Evolutionary conservation across 2,113 vertebrate genomes (phyloP), one percentile per base, ranked within the genome.

Genomic region (Turnix velox): DNA sequence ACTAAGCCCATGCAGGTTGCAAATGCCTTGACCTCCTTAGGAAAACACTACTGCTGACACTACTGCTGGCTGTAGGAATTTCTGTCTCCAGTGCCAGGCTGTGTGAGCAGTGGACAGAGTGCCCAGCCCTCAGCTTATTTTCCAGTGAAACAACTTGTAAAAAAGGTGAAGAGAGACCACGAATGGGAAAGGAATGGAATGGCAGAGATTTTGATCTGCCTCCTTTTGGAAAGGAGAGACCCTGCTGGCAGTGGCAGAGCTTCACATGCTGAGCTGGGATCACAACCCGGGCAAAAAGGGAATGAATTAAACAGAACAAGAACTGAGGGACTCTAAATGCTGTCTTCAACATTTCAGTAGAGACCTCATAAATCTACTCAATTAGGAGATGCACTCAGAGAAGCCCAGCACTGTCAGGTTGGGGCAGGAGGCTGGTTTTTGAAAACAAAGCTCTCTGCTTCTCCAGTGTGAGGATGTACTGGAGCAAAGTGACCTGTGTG

Each of bases 221-320:
- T 97, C 66, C 27, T 40, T 91, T 92, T 96, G 90, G 96, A 86
- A 95, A 95, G 78, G 78, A 96, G 94, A 91, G 86, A 73, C 72
- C 85, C 48, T 92, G 71, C 63, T 97, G 97, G 97, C 97, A 96
- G 49, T 69, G 81, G 72, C 76, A 77, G 82, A 62, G 66, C 78
- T 92, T 73, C 77, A 91, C 96, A 92, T 67, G 92, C 85, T 92
- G 96, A 93, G 93, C 88, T 95, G 94, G 95, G 96, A 95, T 93
- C 18, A 2, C 71, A 95, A 68, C 76, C 49, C 77, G 0, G 71
- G 80, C 87, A 87, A 84, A 91, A 94, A 62, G 88, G 93, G 95
- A 90, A 93, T 69, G 90, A 93, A 95, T 97, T 96, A 93, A 91
- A 87, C 91, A 94, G 91, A 95, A 90, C 93, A 93, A 94, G 93